These are phyloP conservation scores for Holacanthella duospinosa DNA, from an alignment of 2,888 invertebrate species.

Conservation along the genomic window DNA sequence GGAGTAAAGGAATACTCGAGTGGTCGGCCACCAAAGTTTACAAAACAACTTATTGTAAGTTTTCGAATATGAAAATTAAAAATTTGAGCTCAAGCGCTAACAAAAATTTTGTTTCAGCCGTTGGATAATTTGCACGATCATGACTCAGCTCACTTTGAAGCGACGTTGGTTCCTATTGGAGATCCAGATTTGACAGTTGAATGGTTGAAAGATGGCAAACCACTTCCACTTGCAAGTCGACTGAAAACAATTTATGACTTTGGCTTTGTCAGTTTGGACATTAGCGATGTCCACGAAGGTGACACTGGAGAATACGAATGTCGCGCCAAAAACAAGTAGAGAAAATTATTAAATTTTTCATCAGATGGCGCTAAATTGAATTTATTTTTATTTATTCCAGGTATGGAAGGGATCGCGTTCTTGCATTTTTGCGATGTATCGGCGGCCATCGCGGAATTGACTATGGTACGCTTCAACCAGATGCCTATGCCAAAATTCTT, in stretches of 20 bases:
- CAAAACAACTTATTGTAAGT: slow-evolving; percentile 24
- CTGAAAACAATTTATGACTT: slow-evolving; percentile 91
- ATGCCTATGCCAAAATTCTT: slow-evolving; percentile 74
- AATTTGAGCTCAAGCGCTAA: not conserved
- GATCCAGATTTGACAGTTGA: slow-evolving; percentile 89
- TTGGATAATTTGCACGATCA: slow-evolving; percentile 79
- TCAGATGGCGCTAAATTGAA: too few relatives aligned
- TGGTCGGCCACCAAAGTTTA: slow-evolving; percentile 29
- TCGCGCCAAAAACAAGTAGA: slow-evolving; percentile 69
- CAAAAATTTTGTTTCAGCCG: slow-evolving; percentile 47
- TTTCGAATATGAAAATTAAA: not conserved
- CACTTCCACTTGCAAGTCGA: slow-evolving; percentile 74
- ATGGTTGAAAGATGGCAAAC: slow-evolving; percentile 67
- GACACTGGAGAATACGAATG: slow-evolving; percentile 74
- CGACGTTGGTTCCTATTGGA: slow-evolving; percentile 82
- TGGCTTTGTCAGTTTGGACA: slow-evolving; percentile 87
- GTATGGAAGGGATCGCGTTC: slow-evolving; percentile 78
- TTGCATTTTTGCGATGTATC: slow-evolving; percentile 67
- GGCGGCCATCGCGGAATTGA: slow-evolving; percentile 76
- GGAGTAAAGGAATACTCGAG: slow-evolving; percentile 38
- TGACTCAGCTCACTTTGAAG: slow-evolving; percentile 89
- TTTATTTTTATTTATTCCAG: slow-evolving; percentile 31
- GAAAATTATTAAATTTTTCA: too few relatives aligned
- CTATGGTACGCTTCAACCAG: slow-evolving; percentile 79
- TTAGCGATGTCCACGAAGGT: slow-evolving; percentile 48